Conservation (phyloP, 1,140 invertebrate species). For the Diabrotica virgifera region DNA sequence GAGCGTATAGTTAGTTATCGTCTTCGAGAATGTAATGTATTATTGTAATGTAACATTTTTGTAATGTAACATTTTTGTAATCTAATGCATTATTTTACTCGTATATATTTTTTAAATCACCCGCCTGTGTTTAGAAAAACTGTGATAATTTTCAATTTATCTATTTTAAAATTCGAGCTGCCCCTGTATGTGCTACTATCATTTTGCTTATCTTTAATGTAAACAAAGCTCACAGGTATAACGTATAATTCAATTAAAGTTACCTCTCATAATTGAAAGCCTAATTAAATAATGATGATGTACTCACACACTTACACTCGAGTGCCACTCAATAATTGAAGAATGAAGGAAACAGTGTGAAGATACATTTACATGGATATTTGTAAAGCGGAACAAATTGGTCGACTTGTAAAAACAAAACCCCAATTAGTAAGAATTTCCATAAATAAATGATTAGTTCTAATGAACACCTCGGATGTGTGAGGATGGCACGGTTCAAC, state of each 20-base stretch:
- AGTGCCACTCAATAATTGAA: constrained; percentile 23
- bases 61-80: too few relatives aligned
- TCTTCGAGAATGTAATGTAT: too few relatives aligned
- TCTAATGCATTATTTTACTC: too few relatives aligned
- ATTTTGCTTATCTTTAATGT: constrained; percentile 5
- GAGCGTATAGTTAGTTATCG: too few relatives aligned
- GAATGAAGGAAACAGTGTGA: constrained; percentile 19
- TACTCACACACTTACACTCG: constrained; percentile 17
- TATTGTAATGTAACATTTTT: too few relatives aligned
- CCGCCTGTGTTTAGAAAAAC: too few relatives aligned
- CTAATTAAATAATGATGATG: constrained; percentile 22
- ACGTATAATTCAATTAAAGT: constrained; percentile 11
- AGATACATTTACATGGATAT: constrained; percentile 21
- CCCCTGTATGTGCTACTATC: too few relatives aligned
- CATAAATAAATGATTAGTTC: constrained; percentile 32
- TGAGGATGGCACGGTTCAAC: constrained; percentile 30
- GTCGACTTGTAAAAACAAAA: constrained; percentile 25
- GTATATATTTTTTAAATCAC: too few relatives aligned
- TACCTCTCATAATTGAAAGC: constrained; percentile 17
- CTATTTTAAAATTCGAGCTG: too few relatives aligned
- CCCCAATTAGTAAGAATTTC: constrained; percentile 26
- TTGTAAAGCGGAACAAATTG: constrained; percentile 28
- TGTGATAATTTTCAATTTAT: too few relatives aligned
- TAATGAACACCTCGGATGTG: constrained; percentile 32
- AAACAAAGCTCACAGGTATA: constrained; percentile 4